Conservation (phyloP, 2,797 vertebrate species). For the Acipenser oxyrinchus region DNA sequence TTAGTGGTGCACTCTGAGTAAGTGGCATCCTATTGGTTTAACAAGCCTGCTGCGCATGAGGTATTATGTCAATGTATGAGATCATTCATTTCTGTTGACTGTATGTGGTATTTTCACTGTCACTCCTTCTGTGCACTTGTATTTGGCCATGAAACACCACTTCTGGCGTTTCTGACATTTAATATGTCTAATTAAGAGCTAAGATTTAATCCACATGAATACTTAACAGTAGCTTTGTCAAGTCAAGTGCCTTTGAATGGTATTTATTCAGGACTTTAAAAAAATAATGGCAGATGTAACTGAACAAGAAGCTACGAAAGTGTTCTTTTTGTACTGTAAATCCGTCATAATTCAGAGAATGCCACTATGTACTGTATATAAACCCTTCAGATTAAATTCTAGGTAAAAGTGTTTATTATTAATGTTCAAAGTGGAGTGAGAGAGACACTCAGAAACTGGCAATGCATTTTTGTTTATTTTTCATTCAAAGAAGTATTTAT, state of each 20-base stretch:
- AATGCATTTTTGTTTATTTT: too few species aligned
- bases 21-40: too few species aligned
- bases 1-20: too few species aligned
- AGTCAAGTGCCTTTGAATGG: not conserved
- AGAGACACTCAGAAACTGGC: not conserved
- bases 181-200: not conserved
- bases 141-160: too few species aligned
- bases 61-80: too few species aligned
- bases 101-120: too few species aligned
- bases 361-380: too few species aligned
- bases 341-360: conserved; percentile 1
- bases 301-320: conserved; percentile 8
- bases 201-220: not conserved
- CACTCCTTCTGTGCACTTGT: too few species aligned
- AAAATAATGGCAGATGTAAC: conserved; percentile 1
- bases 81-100: too few species aligned
- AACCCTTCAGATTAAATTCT: not conserved
- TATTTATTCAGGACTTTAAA: not conserved
- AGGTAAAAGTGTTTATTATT: not conserved
- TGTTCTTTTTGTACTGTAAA: conserved; percentile 5
- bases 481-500: too few species aligned
- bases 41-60: too few species aligned
- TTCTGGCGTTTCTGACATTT: too few species aligned
- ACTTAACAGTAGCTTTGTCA: conserved; percentile 2
- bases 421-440: not conserved